Evolutionary conservation across 1,140 invertebrate genomes (phyloP).

Genomic region (Adoxophyes honmai): DNA sequence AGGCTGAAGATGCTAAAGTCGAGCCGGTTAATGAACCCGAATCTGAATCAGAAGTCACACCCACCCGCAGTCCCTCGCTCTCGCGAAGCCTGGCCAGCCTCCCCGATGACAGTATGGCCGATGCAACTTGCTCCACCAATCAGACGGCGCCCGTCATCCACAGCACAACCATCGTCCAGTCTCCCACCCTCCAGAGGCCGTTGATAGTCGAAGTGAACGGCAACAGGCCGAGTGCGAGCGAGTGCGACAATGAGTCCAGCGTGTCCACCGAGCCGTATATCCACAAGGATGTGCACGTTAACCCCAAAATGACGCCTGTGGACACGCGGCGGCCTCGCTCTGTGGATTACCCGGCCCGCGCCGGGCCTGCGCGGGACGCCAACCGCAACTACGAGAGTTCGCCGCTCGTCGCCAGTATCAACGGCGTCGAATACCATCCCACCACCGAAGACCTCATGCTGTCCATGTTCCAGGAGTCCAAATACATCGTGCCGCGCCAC

Average conservation of each 20-base stretch:
- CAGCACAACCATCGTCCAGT: slow-evolving; percentile 51
- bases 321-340: slow-evolving; percentile 58
- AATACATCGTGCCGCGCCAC: slow-evolving; percentile 64
- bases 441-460: slow-evolving; percentile 69
- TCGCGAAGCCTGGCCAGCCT: slow-evolving; percentile 54
- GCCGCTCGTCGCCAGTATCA: slow-evolving; percentile 64
- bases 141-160: slow-evolving; percentile 47
- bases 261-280: slow-evolving; percentile 54
- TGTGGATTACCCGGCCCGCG: slow-evolving; percentile 52
- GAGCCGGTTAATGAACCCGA: slow-evolving; percentile 31
- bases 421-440: slow-evolving; percentile 69
- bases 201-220: slow-evolving; percentile 60
- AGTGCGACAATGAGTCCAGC: slow-evolving; percentile 56
- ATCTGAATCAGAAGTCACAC: slow-evolving; percentile 45
- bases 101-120: slow-evolving; percentile 35
- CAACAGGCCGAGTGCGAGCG: slow-evolving; percentile 51
- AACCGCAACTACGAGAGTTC: slow-evolving; percentile 64
- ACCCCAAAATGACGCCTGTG: slow-evolving; percentile 74
- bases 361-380: slow-evolving; percentile 35
- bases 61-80: slow-evolving; percentile 36
- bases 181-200: slow-evolving; percentile 54
- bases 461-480: slow-evolving; percentile 69
- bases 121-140: slow-evolving; percentile 29
- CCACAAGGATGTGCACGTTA: slow-evolving; percentile 74
- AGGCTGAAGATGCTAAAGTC: slow-evolving; percentile 37